Percentiles rank a stretch among this genome's conserved stretches.
These are phyloP conservation scores for Rotaria magnacalcarata DNA, from an alignment of 2,888 invertebrate genomes.

Conservation along the genomic window DNA sequence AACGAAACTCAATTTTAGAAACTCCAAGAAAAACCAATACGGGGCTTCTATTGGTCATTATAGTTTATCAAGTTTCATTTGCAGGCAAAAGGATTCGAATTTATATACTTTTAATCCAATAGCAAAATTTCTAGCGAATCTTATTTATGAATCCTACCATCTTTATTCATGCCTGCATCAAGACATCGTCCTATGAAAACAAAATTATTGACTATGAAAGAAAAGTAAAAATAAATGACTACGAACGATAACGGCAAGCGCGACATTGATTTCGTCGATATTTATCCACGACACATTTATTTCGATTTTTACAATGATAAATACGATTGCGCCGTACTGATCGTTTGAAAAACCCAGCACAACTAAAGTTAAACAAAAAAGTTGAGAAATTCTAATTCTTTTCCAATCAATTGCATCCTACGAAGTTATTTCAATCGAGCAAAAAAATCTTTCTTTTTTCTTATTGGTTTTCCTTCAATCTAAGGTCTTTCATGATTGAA, in stretches of 20 bases:
- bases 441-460: too few species aligned
- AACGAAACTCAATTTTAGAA: too few species aligned
- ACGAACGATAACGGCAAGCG: conserved; percentile 69
- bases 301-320: conserved; percentile 87
- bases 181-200: conserved; percentile 72
- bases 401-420: too few species aligned
- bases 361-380: conserved; percentile 56
- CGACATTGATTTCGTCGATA: conserved; percentile 92
- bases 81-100: too few species aligned
- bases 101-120: too few species aligned
- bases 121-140: too few species aligned
- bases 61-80: too few species aligned
- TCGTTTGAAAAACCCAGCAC: conserved; percentile 69
- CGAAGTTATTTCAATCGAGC: too few species aligned
- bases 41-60: too few species aligned
- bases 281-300: conserved; percentile 86
- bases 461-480: too few species aligned
- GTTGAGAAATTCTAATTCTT: neutral
- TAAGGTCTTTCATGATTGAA: neutral
- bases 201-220: neutral
- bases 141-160: conserved; percentile 67
- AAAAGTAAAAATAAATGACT: neutral
- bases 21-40: too few species aligned
- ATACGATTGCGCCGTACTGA: conserved; percentile 86
- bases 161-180: conserved; percentile 91